phyloP scores from a whole-genome alignment of 2,113 vertebrate species.

The Indicator maculatus region DNA sequence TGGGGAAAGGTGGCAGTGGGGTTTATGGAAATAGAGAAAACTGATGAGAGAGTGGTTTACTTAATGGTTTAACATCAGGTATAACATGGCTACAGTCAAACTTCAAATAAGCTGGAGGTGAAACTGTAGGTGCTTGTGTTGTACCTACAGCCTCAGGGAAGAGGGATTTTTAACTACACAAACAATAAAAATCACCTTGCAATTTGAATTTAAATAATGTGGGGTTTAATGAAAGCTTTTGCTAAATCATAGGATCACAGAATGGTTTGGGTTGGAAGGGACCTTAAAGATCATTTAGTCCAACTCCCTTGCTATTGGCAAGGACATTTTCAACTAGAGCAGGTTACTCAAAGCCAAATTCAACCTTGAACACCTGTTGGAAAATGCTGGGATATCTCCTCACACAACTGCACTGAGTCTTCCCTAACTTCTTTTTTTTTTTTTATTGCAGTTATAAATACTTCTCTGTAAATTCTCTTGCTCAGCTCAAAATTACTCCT shows the following conservation, averaged over 20 bases:
- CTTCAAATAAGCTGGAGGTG: neutral
- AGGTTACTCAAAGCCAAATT: neutral
- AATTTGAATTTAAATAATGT: neutral
- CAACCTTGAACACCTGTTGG: neutral
- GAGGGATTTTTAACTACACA: neutral
- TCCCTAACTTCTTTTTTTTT: neutral
- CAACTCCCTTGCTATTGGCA: neutral
- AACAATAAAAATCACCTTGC: neutral
- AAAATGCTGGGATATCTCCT: neutral
- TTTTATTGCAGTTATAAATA: neutral
- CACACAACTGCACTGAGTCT: neutral
- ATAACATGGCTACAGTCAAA: neutral
- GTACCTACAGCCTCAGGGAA: neutral
- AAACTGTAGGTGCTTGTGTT: neutral
- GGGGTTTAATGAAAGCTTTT: neutral
- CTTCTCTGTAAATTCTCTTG: neutral
- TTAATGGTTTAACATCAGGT: neutral
- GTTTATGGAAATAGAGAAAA: neutral
- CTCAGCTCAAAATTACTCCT: neutral
- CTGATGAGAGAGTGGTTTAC: neutral
- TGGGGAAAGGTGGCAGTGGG: neutral
- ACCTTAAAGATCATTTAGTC: neutral
- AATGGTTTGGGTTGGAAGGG: neutral
- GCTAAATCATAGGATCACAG: neutral
- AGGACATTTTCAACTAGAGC: neutral